Evolutionary conservation across 2,888 invertebrate genomes (phyloP).

Genomic region (Hedya salicella): DNA sequence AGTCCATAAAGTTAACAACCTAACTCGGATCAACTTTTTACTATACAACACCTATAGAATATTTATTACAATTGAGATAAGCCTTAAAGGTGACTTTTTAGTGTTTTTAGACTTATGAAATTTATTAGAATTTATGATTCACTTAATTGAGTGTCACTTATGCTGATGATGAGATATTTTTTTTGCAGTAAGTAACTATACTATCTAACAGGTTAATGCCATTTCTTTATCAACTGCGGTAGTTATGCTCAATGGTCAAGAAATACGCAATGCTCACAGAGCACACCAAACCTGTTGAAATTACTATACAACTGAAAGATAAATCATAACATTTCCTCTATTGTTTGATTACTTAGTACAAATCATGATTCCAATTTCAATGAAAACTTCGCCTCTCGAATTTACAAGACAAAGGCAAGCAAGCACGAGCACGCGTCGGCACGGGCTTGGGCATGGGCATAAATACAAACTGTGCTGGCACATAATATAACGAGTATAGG

Average conservation of each 20-base stretch:
- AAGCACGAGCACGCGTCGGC: constrained; percentile 64
- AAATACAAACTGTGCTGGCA: constrained; percentile 69
- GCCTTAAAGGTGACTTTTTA: neutral
- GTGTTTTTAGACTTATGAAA: too few relatives aligned
- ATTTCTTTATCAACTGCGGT: neutral
- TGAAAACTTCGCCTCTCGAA: constrained; percentile 54
- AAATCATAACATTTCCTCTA: constrained; percentile 40
- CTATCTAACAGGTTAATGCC: too few relatives aligned
- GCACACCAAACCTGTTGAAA: neutral
- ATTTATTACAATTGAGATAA: neutral
- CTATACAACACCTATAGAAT: neutral
- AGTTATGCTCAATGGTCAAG: neutral
- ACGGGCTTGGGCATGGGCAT: constrained; percentile 52
- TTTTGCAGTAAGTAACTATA: too few relatives aligned
- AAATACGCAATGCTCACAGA: neutral
- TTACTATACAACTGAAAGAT: constrained; percentile 19
- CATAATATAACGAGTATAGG: constrained; percentile 75
- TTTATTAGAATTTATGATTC: too few relatives aligned
- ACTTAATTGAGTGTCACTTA: too few relatives aligned
- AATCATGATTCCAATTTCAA: constrained; percentile 44
- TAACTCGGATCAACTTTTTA: constrained; percentile 1
- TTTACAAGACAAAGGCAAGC: constrained; percentile 64
- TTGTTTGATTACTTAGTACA: constrained; percentile 44
- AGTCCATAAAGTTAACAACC: constrained; percentile 15
- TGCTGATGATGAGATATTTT: too few relatives aligned